Base-by-base conservation (phyloP, 2,113 vertebrate genomes). In the Callospermophilus lateralis region DNA sequence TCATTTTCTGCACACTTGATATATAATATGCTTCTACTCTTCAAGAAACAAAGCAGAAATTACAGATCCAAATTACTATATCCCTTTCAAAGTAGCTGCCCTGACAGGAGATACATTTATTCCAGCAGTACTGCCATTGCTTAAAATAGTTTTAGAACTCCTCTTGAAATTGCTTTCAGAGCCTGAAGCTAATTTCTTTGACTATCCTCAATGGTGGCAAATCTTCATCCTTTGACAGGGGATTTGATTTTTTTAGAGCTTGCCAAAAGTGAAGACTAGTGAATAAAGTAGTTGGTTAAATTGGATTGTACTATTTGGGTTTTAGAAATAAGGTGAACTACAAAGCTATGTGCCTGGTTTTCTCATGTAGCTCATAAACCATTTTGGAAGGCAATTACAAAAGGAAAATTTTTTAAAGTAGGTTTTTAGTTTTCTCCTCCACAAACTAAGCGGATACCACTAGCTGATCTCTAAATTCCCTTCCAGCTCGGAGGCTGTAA, bases 81-180 rank as follows among this genome's bases (percentile, higher is more conserved):
- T 39, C 72, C 77, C 37, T 87, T 94, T 87, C 89, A 93, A 84
- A 96, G 79, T 63, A 84, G 76, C 76, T 90, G 28, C 55, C 76
- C 80, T 88, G 74, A 58, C 53, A 94, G 92, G 16, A 65, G 83
- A 68, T 61, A 48, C 89, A 61, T 87, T 96, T 95, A 94, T 86
- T 92, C 74, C 45, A 84, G n/a, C 3, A 20, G 70, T 34, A 87
- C 45, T 86, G 39, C n/a, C 39, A 45, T 77, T 92, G 86, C 79
- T 97, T 94, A 89, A 96, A 81, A 84, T 34, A 74, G 70, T 93
- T 96, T 97, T 93, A 93, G 67, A 94, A 91, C 84, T 90, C 51
- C 70, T 97, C 81, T 83, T 95, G 89, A 97, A 97, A 97, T 97
- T 98, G 73, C 94, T 98, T 98, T 97, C 93, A 76, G 86, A 94